phyloP scores from a whole-genome alignment of 2,888 invertebrate species.

The Serripes groenlandicus region DNA sequence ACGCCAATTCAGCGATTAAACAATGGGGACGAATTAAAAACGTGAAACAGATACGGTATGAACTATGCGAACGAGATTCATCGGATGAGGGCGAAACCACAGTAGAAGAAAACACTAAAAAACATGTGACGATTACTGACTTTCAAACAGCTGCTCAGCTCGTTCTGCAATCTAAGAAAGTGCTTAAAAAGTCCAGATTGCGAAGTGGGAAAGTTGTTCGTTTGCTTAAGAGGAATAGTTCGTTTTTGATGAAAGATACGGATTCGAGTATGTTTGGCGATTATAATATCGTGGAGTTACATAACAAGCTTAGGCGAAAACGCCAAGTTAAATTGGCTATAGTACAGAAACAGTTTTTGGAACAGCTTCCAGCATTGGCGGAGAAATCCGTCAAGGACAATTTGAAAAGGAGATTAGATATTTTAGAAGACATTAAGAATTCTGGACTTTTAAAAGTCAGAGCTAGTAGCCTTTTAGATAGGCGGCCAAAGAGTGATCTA shows the following conservation, averaged over 20 bases:
- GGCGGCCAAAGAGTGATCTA: neutral
- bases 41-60: conserved; percentile 48
- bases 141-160: conserved; percentile 45
- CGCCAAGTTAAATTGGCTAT: conserved; percentile 52
- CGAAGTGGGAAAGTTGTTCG: conserved; percentile 25
- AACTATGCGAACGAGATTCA: neutral
- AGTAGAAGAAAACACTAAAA: neutral
- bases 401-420: conserved; percentile 34
- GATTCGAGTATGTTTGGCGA: conserved; percentile 36
- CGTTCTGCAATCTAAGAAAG: conserved; percentile 49
- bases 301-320: conserved; percentile 33
- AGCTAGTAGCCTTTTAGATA: neutral
- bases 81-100: neutral
- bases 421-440: conserved; percentile 50
- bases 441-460: neutral
- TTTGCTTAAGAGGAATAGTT: conserved; percentile 11
- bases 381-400: conserved; percentile 52
- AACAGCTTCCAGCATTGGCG: conserved; percentile 40
- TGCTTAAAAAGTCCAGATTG: conserved; percentile 21
- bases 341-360: conserved; percentile 51
- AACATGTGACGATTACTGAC: conserved; percentile 26
- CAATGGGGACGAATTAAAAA: conserved; percentile 58
- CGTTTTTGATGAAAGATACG: neutral
- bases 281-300: conserved; percentile 50
- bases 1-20: conserved; percentile 14